Evolutionary conservation across 2,888 invertebrate species (phyloP), one percentile per base, ranked within the genome.

Genomic region (Ennomos quercinarius): DNA sequence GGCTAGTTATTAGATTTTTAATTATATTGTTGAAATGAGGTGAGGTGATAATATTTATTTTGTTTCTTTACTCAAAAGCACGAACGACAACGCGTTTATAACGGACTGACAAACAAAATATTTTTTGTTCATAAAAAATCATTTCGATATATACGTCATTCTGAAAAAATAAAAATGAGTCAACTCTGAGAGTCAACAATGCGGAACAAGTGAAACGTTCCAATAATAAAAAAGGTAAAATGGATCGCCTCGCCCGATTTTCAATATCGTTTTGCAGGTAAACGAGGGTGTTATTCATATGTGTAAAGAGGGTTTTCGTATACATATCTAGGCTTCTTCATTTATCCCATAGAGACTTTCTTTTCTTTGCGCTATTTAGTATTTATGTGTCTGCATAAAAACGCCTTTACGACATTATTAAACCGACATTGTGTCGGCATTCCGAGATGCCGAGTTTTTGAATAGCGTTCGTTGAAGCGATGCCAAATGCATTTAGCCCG

Each of bases 181-280:
- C 78, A 74, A 83, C 81, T 80, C 74, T 73, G 76, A 65, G 76
- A 83, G 78, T 84, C 84, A 88, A 86, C 86, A 87, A 85, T 80
- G 83, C 77, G 86, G 81, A 88, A 87, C 83, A 84, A 87, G 86
- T 86, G 84, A 86, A 88, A 83, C 72, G 84, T 81, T 84, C 79
- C 81, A 80, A 84, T 86, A 86, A 86, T 83, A 84, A 86, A 74
- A 85, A 83, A 84, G 84, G 84, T 80, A 79, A 78, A 87, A 81
- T 76, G 80, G 78, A 80, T 82, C 80, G 81, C 72, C 74, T 76
- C 76, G 71, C 76, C 80, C 80, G 82, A 84, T 85, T 87, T 87
- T 84, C 84, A 86, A 87, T 86, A 86, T 79, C 83, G 78, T 82
- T 83, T 80, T 80, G 78, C 77, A 80, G 82, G 83, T 84, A 83